Evolutionary conservation across 2,888 invertebrate species (phyloP).

Genomic region (Chironomus riparius): DNA sequence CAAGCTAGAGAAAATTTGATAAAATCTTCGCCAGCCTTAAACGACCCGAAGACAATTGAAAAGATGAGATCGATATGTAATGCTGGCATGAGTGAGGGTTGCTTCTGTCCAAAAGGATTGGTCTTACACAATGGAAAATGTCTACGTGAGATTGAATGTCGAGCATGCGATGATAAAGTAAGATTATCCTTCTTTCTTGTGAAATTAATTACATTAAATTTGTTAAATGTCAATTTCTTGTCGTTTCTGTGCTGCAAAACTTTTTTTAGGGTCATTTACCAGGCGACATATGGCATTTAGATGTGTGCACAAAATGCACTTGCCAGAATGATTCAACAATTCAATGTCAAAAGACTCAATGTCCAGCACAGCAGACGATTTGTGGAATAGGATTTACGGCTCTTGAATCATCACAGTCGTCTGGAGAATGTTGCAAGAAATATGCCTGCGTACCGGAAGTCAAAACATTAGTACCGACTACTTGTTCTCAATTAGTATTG

Average conservation of each 20-base stretch:
- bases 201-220: not conserved
- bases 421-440: slow-evolving; percentile 59
- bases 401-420: slow-evolving; percentile 46
- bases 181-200: slow-evolving; percentile 46
- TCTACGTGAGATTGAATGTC: slow-evolving; percentile 55
- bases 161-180: slow-evolving; percentile 60
- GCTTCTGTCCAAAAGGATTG: slow-evolving; percentile 71
- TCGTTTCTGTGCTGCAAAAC: not conserved
- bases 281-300: slow-evolving; percentile 56
- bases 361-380: slow-evolving; percentile 48
- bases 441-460: slow-evolving; percentile 53
- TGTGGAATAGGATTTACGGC: slow-evolving; percentile 51
- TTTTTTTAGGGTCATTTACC: slow-evolving; percentile 46
- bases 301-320: slow-evolving; percentile 64
- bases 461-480: slow-evolving; percentile 33
- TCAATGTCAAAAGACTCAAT: slow-evolving; percentile 54
- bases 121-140: slow-evolving; percentile 65
- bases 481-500: slow-evolving; percentile 57
- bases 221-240: not conserved
- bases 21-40: slow-evolving; percentile 33
- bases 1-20: slow-evolving; percentile 34
- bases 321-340: slow-evolving; percentile 52
- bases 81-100: slow-evolving; percentile 57
- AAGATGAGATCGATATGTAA: slow-evolving; percentile 44
- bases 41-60: slow-evolving; percentile 33